These are phyloP conservation scores for Pristionchus japonicus DNA, from an alignment of 2,888 invertebrate species.

Conservation along the genomic window DNA sequence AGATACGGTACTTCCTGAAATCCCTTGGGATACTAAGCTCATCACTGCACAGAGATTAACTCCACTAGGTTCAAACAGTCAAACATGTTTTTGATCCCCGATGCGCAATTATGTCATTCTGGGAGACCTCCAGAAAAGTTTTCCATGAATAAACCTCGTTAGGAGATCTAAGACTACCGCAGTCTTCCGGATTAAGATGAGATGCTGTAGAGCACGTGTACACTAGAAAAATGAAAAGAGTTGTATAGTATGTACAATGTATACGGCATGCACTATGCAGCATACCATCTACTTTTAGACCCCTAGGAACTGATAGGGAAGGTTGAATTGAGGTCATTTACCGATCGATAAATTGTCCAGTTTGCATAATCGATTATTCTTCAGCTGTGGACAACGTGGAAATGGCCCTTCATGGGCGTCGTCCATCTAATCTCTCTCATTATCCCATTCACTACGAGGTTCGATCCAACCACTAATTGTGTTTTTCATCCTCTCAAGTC, in stretches of 20 bases:
- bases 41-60: neutral
- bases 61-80: neutral
- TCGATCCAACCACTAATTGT: neutral
- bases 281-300: no score
- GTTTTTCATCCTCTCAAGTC: neutral
- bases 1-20: neutral
- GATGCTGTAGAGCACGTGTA: neutral
- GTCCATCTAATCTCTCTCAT: neutral
- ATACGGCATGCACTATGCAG: no score
- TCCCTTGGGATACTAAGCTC: neutral
- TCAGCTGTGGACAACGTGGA: slow-evolving; percentile 5
- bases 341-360: no score
- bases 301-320: no score
- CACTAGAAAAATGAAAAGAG: no score
- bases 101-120: neutral
- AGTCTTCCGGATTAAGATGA: neutral
- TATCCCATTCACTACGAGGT: slow-evolving; percentile 3
- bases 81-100: neutral
- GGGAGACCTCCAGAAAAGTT: neutral
- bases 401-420: neutral
- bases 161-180: neutral
- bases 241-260: no score
- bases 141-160: neutral
- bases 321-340: no score
- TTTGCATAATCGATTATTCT: neutral